Base-by-base conservation (phyloP, 2,888 invertebrate genomes). In the Venusia cambrica region DNA sequence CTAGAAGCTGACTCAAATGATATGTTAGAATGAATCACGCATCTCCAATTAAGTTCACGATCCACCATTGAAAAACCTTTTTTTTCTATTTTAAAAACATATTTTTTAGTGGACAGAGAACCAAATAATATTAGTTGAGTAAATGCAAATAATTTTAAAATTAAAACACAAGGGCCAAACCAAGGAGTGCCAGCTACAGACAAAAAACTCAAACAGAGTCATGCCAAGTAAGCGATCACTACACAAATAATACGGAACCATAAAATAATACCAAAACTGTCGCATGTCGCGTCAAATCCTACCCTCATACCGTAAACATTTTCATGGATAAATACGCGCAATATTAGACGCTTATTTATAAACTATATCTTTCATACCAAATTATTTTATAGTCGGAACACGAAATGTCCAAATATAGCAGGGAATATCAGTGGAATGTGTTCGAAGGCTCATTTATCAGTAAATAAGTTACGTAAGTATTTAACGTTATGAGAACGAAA, bases 131-230 rank as follows among this genome's bases (percentile, higher is more conserved):
- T 49, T 50, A 57, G 56, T 52, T n/a, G 57, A 31, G 19, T 19
- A 9, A 42, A 51, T 55, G 66, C 45, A 48, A 48, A 51, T 57
- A 50, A 59, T 49, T 52, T 49, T 59, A 56, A 54, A 45, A 65
- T 61, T 58, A 58, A 68, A 70, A 77, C 67, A 80, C 73, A 79
- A 78, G 81, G 80, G 79, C 81, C 84, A 80, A 84, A 84, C 85
- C 84, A 83, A 73, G 74, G 79, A 74, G 85, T 85, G 85, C 85
- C 85, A 83, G 75, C 84, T 85, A 84, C 83, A 75, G 77, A 81
- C 71, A 63, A 76, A 60, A 54, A 62, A 64, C 48, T 64, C 56
- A 70, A 69, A 73, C 59, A 49, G 62, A 73, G 67, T 62, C 85
- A 85, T 85, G 85, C 85, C 34, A 34, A 34, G 64, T 50, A 84